Conservation (phyloP, 35 echinoderm and acorn worm species). For the Lytechinus pictus region DNA sequence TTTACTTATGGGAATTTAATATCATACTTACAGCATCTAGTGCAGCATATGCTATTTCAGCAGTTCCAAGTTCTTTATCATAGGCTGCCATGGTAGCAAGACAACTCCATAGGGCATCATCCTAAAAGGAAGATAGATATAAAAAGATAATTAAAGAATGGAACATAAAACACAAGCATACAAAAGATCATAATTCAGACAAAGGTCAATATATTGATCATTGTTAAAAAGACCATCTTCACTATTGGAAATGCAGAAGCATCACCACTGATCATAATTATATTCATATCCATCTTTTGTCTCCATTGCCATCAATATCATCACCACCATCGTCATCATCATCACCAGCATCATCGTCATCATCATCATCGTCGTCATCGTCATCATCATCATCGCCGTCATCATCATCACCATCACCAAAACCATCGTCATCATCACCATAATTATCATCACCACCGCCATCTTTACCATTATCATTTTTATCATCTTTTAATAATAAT, state of each 20-base stretch:
- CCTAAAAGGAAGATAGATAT: slow-evolving; percentile 56
- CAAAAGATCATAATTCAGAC: background rate
- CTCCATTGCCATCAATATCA: background rate
- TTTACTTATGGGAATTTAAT: too few species aligned
- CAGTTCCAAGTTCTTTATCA: slow-evolving; percentile 91
- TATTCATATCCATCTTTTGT: background rate
- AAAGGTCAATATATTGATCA: background rate
- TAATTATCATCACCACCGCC: background rate
- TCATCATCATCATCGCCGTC: background rate
- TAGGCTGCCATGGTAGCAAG: slow-evolving; percentile 94
- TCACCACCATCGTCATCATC: background rate
- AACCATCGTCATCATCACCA: background rate
- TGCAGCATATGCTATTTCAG: slow-evolving; percentile 98
- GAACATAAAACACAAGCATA: background rate
- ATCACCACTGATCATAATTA: too few species aligned
- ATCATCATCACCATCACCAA: background rate
- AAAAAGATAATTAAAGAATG: background rate
- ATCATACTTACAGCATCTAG: slow-evolving; percentile 93
- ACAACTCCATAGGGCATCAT: slow-evolving; percentile 91
- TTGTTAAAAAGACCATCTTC: background rate
- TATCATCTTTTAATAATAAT: background rate
- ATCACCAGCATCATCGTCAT: background rate
- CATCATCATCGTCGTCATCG: too few species aligned
- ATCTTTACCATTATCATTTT: background rate
- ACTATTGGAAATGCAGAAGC: too few species aligned